phyloP scores from a whole-genome alignment of 2,797 vertebrate genomes.

The Onychomys leucogaster region DNA sequence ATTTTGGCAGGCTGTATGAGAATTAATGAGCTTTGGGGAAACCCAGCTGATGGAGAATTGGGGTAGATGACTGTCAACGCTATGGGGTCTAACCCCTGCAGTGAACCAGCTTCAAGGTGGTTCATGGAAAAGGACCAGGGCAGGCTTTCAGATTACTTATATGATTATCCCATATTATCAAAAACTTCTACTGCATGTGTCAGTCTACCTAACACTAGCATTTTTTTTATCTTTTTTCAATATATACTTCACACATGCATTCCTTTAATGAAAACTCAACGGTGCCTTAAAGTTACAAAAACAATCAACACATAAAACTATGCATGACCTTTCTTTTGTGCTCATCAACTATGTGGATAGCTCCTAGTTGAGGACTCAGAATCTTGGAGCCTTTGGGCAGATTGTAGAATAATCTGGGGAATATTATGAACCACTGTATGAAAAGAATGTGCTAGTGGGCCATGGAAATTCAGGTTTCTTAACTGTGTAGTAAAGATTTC shows the following conservation, averaged over 20 bases:
- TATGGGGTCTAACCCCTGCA: neutral
- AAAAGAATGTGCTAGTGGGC: neutral
- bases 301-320: neutral
- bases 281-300: neutral
- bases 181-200: neutral
- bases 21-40: conserved; percentile 72
- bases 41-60: conserved; percentile 49
- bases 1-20: conserved; percentile 64
- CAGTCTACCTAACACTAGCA: neutral
- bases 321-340: neutral
- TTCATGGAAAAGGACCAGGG: neutral
- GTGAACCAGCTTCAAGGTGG: neutral
- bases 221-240: neutral
- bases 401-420: neutral
- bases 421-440: neutral
- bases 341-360: neutral
- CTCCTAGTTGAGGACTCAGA: neutral
- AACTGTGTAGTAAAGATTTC: neutral
- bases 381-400: neutral
- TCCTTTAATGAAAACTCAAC: neutral
- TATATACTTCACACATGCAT: neutral
- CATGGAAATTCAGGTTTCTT: neutral
- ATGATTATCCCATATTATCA: conserved; percentile 13
- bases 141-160: conserved; percentile 14
- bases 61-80: conserved; percentile 40